Conservation (phyloP, 2,113 vertebrate species). For the Paracanthobrama guichenoti region DNA sequence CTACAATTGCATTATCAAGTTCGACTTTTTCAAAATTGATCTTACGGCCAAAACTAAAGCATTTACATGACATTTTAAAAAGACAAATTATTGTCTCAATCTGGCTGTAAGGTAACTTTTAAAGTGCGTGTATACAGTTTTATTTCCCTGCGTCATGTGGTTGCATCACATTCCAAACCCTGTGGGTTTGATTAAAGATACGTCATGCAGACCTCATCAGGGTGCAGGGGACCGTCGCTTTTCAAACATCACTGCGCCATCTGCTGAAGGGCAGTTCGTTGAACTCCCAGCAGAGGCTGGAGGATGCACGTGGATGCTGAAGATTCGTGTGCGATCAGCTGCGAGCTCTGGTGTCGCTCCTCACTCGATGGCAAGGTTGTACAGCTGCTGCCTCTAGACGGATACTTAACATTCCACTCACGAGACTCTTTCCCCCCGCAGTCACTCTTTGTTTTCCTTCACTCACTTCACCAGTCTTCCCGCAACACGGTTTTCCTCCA, state of each 20-base stretch:
- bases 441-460: constrained; percentile 6
- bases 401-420: constrained; percentile 47
- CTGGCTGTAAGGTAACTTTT: background rate
- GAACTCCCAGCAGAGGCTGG: constrained; percentile 33
- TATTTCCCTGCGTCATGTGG: background rate
- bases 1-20: too few relatives aligned
- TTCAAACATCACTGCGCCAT: constrained; percentile 36
- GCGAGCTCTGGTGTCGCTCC: background rate
- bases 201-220: background rate
- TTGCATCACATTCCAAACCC: constrained; percentile 17
- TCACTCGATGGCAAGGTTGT: background rate
- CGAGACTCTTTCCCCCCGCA: background rate
- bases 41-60: background rate
- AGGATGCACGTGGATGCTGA: constrained; percentile 5
- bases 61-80: background rate
- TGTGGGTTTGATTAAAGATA: background rate
- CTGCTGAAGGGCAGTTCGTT: constrained; percentile 17
- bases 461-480: background rate
- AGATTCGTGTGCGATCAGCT: background rate
- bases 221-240: background rate
- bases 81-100: background rate
- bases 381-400: background rate
- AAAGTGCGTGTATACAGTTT: background rate
- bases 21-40: too few relatives aligned
- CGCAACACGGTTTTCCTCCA: background rate